Base-by-base conservation (phyloP, 2,797 vertebrate genomes). In the Chaetodon trifasciatus region DNA sequence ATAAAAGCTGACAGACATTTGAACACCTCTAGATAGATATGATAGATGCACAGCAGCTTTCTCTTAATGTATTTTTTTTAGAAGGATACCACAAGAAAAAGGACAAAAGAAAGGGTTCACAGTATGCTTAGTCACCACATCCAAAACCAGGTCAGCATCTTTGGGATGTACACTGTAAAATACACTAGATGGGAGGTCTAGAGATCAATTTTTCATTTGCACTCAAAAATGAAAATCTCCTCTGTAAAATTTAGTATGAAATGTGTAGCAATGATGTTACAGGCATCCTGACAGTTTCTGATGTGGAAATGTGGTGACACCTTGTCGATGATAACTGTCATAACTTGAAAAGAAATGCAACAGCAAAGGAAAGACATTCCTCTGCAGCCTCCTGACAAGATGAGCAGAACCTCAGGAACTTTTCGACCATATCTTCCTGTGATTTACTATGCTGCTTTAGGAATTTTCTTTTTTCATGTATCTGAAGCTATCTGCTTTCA, bases 401-500 rank as follows among this genome's bases (percentile, higher is more conserved):
- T 17, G 50, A 81, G 66, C 28, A 69, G 11, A 85, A 81, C 55
- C 62, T 78, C 53, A 12, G 74, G 28, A 79, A 83, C 56, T n/a
- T 76, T 81, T 69, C 39, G 52, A 55, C 44, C 21, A 69, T 40
- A 78, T 61, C 62, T 72, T 73, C 69, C 61, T 86, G 52, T 86
- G 74, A 90, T 85, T 85, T 71, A 58, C 37, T 56, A 72, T 84
- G 73, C 82, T 78, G 68, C 77, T 88, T 86, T 66, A 78, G 74
- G 78, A 86, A 82, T 76, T 71, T 70, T 53, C 42, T 44, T 64
- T 79, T 81, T 76, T 77, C 66, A 65, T 70, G 60, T 86, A 88
- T 90, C 74, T 85, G 76, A 73, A 79, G 78, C 50, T 74, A 82
- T 85, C 81, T 81, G 70, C 86, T 87, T 92, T 90, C 77, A 89